Percentiles rank a stretch among this genome's conserved stretches.
phyloP scores from a whole-genome alignment of 1,140 invertebrate genomes.

The Drosophila albomicans region DNA sequence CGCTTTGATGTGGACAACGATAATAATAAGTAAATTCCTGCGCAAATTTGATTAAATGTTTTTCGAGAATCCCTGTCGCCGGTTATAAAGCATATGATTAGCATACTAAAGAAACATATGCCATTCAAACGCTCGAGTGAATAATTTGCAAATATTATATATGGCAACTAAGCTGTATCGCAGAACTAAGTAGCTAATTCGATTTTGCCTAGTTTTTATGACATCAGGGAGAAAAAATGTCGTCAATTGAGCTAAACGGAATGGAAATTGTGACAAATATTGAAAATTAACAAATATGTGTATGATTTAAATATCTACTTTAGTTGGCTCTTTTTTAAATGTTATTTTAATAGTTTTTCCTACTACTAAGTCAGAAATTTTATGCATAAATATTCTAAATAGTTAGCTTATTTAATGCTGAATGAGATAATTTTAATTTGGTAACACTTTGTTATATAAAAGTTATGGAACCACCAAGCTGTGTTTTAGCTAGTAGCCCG shows the following conservation, averaged over 20 bases:
- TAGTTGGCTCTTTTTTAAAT: too few relatives aligned
- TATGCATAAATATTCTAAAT: too few relatives aligned
- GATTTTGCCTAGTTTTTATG: neutral
- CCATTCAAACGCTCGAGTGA: neutral
- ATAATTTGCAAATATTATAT: neutral
- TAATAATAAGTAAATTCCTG: slow-evolving; percentile 50
- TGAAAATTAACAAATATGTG: too few relatives aligned
- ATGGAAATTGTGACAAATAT: too few relatives aligned
- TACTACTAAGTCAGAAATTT: too few relatives aligned
- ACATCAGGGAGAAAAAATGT: too few relatives aligned
- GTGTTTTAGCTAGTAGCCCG: neutral
- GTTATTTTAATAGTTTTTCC: too few relatives aligned
- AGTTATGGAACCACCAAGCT: neutral
- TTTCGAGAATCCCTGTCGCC: slow-evolving; percentile 19
- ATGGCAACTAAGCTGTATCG: neutral
- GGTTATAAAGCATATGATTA: slow-evolving; percentile 38
- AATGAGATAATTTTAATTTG: neutral
- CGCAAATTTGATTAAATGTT: slow-evolving; percentile 57
- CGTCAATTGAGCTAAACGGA: too few relatives aligned
- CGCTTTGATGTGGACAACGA: slow-evolving; percentile 57
- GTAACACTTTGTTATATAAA: neutral
- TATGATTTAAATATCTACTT: too few relatives aligned
- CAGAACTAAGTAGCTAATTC: neutral
- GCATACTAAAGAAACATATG: slow-evolving; percentile 25
- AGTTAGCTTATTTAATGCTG: too few relatives aligned